Base-by-base conservation (phyloP, 2,113 vertebrate genomes). In the Conger conger region DNA sequence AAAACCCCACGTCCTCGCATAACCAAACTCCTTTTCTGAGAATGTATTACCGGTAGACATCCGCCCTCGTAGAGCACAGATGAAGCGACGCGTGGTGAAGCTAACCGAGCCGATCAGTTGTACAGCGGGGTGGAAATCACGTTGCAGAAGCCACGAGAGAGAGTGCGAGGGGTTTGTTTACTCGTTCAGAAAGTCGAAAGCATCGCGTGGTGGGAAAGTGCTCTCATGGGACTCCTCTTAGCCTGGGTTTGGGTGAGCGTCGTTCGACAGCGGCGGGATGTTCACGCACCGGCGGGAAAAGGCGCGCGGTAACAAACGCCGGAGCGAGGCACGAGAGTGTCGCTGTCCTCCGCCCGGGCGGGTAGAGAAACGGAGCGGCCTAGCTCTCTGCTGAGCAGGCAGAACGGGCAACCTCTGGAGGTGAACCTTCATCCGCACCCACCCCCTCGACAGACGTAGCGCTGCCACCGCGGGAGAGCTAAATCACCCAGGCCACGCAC, bases 351-450 rank as follows among this genome's bases (percentile, higher is more conserved):
- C 9, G 15, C 35, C 13, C 35, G 27, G n/a, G 38, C 57, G 50
- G 78, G 38, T 33, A 76, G 73, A 76, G 76, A 85, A 80, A 86
- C 84, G 57, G 78, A 81, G 83, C 86, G 83, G 79, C 81, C 54
- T 30, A 45, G 17, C 45, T 80, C 23, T 40, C 53, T 87, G 89
- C 89, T 89, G 88, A 89, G 81, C 87, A 86, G 84, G 89, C 89
- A 86, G 36, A 86, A 86, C 73, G 79, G 68, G 78, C 79, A 85
- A 87, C 87, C 87, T 89, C 86, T 84, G 83, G 87, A 89, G 88
- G 88, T 86, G 88, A 89, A 88, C 89, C 85, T 86, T 89, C 84
- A 89, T 89, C 89, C 86, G 60, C 33, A 82, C 78, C 81, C 85
- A 87, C 78, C 78, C 81, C 85, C 86, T 68, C 85, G 87, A 88